Evolutionary conservation across 1,140 invertebrate species (phyloP).

Genomic region (Drosophila melanogaster): Release_6_plus_ISO1_MT NC_004354.4:10796001-10796500

Average conservation of each 20-base stretch:
- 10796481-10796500: conserved; percentile 20
- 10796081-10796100: not conserved
- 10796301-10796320: conserved; percentile 5
- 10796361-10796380: conserved; percentile 10
- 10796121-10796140: conserved; percentile 14
- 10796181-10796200: conserved; percentile 55
- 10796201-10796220: conserved; percentile 48
- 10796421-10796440: conserved; percentile 10
- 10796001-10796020: conserved; percentile 10
- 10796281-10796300: conserved; percentile 23
- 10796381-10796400: conserved; percentile 14
- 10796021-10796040: conserved; percentile 18
- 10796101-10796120: conserved; percentile 29
- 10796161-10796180: conserved; percentile 66
- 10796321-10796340: conserved; percentile 19
- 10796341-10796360: conserved; percentile 4
- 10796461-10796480: conserved; percentile 15
- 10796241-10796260: conserved; percentile 53
- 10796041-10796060: conserved; percentile 12
- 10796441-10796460: conserved; percentile 8
- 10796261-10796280: conserved; percentile 32
- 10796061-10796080: conserved; percentile 22
- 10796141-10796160: conserved; percentile 9
- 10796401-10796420: not conserved
- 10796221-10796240: conserved; percentile 52